These are phyloP conservation scores for Bombus cullumanus DNA, from an alignment of 1,140 invertebrate species.

Conservation along the genomic window DNA sequence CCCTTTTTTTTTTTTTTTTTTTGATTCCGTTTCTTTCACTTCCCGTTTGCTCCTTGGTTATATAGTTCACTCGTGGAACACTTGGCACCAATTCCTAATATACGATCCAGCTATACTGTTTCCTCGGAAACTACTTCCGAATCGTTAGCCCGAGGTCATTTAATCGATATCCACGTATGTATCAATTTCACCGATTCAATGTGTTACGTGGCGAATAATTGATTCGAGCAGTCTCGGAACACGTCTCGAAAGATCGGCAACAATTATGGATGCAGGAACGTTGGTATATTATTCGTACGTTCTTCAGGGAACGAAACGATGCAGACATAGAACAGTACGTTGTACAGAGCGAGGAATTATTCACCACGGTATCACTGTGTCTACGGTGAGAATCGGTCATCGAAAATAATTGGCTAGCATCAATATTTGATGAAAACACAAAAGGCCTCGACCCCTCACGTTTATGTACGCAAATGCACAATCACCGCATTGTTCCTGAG, in stretches of 20 bases:
- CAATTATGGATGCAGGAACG: neutral
- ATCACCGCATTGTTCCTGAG: constrained; percentile 63
- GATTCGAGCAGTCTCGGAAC: neutral
- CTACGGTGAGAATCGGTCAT: neutral
- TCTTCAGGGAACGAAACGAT: neutral
- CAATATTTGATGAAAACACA: neutral
- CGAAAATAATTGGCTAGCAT: constrained; percentile 1
- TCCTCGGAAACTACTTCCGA: neutral
- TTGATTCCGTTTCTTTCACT: neutral
- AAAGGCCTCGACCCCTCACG: constrained; percentile 4
- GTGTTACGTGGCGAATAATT: constrained; percentile 33
- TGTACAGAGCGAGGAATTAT: neutral
- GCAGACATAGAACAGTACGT: neutral
- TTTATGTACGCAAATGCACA: constrained; percentile 66
- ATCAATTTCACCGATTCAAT: neutral
- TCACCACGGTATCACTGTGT: neutral
- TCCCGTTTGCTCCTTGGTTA: neutral
- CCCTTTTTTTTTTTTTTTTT: neutral
- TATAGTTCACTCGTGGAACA: constrained; percentile 15
- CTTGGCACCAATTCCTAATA: constrained; percentile 21
- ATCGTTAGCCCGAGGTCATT: neutral
- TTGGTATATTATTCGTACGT: neutral
- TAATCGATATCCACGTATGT: neutral
- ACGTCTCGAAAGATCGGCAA: neutral
- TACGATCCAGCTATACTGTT: neutral